Conservation (phyloP, 2,888 invertebrate genomes). For the Gymnoscelis rufifasciata region DNA sequence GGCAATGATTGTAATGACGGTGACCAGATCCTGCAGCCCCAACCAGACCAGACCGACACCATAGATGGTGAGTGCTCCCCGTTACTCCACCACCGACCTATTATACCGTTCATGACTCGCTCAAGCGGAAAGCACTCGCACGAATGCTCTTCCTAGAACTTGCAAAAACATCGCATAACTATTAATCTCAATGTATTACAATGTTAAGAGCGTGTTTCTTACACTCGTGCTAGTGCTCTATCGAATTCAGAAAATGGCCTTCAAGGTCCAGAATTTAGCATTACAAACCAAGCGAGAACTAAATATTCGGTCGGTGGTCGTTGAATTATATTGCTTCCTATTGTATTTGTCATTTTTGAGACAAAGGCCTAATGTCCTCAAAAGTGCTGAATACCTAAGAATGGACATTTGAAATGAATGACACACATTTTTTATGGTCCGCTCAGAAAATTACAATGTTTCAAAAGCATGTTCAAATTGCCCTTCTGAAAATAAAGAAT, state of each 20-base stretch:
- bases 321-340: constrained; percentile 23
- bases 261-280: constrained; percentile 26
- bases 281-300: constrained; percentile 22
- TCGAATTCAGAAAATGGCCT: constrained; percentile 16
- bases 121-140: constrained; percentile 21
- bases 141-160: constrained; percentile 19
- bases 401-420: constrained; percentile 12
- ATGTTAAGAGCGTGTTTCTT: constrained; percentile 3
- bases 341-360: constrained; percentile 33
- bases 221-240: constrained; percentile 14
- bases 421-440: constrained; percentile 11
- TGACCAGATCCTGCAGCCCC: constrained; percentile 80
- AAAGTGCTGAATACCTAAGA: constrained; percentile 19
- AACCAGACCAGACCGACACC: constrained; percentile 85
- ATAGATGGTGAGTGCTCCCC: constrained; percentile 83
- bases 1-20: constrained; percentile 80
- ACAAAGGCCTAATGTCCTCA: constrained; percentile 10
- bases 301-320: constrained; percentile 34
- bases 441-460: background rate
- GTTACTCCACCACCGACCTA: constrained; percentile 30
- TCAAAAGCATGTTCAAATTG: background rate
- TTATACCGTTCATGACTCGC: constrained; percentile 15
- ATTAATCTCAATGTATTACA: constrained; percentile 10
- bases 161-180: constrained; percentile 15
- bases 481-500: constrained; percentile 4